Base-by-base conservation (phyloP, 2,113 vertebrate genomes). In the Hemibagrus wyckioides region DNA sequence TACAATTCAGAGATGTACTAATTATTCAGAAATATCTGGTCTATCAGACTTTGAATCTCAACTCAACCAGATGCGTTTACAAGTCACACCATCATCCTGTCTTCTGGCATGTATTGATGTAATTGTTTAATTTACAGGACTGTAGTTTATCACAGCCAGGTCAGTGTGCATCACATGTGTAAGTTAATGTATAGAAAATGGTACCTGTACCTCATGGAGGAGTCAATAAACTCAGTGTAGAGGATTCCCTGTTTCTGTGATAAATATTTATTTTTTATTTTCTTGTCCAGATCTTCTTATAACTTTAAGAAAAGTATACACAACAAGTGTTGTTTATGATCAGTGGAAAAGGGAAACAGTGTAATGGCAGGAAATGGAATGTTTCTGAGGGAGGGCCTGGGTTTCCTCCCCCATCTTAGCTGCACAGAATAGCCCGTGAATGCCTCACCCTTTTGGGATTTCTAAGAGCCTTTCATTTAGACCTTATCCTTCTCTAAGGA, bases 291-390 rank as follows among this genome's bases (percentile, higher is more conserved):
- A 65, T 54, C 41, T 54, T 87, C 23, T 23, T 50, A 15, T 6
- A 50, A 13, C 30, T 61, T 28, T 77, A 87, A 83, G 57, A 83
- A 36, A 83, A 67, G 6, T 76, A 76, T 41, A 83, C 50, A 36
- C 21, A 87, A 28, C 54, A 36, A n/a, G 59, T 44, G n/a, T 87
- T 56, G 86, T 87, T 83, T 83, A 83, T 79, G 86, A 79, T 87
- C 59, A 56, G 86, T 44, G 44, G 57, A 73, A 83, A 77, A 48
- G 56, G 81, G 59, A 83, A 87, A 83, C 81, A 52, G 80, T 83
- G 81, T 84, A 87, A 87, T 87, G 33, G 86, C 86, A 87, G 86
- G 86, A 87, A 87, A 79, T 87, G 73, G 44, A 79, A 79, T 87
- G 56, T 77, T 87, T 79, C 82, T 83, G 48, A 52, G 86, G 86